These are phyloP conservation scores for Callinectes sapidus DNA, from an alignment of 2,888 invertebrate species.

Conservation along the genomic window DNA sequence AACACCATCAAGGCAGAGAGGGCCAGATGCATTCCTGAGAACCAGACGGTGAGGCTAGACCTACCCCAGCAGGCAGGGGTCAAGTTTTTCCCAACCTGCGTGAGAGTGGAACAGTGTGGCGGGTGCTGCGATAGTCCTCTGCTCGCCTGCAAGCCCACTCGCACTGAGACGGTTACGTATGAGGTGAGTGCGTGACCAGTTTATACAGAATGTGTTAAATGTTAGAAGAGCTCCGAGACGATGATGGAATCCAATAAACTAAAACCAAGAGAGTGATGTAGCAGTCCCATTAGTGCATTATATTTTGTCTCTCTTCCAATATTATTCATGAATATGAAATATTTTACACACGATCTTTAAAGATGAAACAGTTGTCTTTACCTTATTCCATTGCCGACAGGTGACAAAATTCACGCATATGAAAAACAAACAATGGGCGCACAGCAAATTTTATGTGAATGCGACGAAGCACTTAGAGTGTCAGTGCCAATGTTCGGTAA, in stretches of 20 bases:
- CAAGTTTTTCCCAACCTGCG: constrained; percentile 82
- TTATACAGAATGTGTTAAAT: too few relatives aligned
- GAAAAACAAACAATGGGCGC: too few relatives aligned
- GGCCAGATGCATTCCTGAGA: constrained; percentile 74
- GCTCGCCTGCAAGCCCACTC: constrained; percentile 81
- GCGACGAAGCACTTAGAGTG: too few relatives aligned
- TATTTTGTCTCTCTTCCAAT: neutral
- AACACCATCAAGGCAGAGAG: constrained; percentile 61
- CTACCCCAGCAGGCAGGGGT: constrained; percentile 77
- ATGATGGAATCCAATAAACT: neutral
- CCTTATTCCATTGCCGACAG: neutral
- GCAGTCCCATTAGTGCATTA: neutral
- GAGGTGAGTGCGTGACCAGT: constrained; percentile 76
- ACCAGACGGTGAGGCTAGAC: constrained; percentile 73
- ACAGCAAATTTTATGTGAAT: too few relatives aligned
- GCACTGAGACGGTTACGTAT: constrained; percentile 79
- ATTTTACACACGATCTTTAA: neutral
- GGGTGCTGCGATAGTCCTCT: constrained; percentile 83
- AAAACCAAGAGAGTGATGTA: neutral
- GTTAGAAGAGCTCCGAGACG: too few relatives aligned
- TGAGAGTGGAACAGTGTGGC: constrained; percentile 82
- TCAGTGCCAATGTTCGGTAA: too few relatives aligned
- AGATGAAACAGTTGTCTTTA: neutral
- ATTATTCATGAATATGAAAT: too few relatives aligned
- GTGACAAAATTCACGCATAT: neutral